Conservation (phyloP, 2,797 vertebrate species). For the Chrysocyon brachyurus region DNA sequence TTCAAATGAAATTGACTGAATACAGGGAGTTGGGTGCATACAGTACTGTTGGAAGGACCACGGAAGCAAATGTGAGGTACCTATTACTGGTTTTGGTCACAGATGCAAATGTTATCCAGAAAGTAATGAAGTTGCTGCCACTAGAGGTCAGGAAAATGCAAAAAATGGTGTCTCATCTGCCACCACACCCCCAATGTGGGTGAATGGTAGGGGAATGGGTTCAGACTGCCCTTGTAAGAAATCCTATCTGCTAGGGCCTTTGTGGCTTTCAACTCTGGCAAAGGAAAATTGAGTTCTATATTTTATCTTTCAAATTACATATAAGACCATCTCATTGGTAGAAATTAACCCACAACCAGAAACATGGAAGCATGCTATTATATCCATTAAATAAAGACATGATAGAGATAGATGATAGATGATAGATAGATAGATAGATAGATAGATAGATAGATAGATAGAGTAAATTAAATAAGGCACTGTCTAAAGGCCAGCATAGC, state of each 20-base stretch:
- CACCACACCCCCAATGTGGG: rapidly evolving
- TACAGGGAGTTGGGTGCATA: not conserved
- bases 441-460: not conserved
- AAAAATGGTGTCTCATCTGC: not conserved
- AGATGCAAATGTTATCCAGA: not conserved
- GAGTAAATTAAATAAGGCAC: not conserved
- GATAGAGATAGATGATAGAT: not conserved
- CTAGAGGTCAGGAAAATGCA: conserved; percentile 75
- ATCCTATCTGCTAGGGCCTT: not conserved
- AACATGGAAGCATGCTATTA: not conserved
- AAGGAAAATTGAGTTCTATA: not conserved
- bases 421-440: not conserved
- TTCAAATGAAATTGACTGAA: not conserved
- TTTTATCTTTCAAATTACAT: not conserved
- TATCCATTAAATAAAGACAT: not conserved
- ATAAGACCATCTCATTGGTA: not conserved
- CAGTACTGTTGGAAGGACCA: not conserved
- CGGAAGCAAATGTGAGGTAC: not conserved
- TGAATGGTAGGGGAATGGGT: not conserved
- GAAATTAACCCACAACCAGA: not conserved
- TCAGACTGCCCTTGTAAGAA: not conserved
- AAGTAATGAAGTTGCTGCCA: not conserved
- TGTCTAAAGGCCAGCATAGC: conserved; percentile 13
- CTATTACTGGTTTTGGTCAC: not conserved
- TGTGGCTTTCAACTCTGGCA: not conserved